Evolutionary conservation across 1,140 invertebrate species (phyloP), one percentile per base, ranked within the genome.

Genomic region (Zaprionus taronus): DNA sequence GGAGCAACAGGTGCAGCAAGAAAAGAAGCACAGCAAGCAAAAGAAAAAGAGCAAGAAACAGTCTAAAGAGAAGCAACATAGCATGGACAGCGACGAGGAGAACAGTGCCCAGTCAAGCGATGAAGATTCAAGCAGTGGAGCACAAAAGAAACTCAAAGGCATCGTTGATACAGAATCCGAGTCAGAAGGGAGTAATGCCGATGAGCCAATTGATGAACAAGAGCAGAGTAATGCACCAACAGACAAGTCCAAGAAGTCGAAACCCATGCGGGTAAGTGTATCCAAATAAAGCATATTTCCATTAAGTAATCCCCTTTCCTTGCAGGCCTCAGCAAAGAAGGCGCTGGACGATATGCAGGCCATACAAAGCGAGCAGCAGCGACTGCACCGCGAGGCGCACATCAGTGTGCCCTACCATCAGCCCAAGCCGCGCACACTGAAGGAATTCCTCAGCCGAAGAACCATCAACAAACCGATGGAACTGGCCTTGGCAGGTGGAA

Each of bases 381-480:
- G 96, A 44, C 93, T 96, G 80, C 79, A 95, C 3, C 93, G 96
- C 57, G 95, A 97, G 92, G 94, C 94, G 2, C 83, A 93, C 64
- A 92, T 97, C 4, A 92, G 62, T 61, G 91, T 97, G 17, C 96
- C 96, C 0, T 97, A 97, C 92, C 96, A 97, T 86, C 94, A 94
- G 80, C 96, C 96, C 4, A 96, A 95, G 81, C 94, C 95, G 53
- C 93, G 95, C 47, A 95, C 94, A 1, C 87, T 97, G 5, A 93
- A 95, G 68, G 96, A 96, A 84, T 97, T 97, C 93, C 92, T 97
- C 0, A 93, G 61, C 20, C 77, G 92, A 0, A 77, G 83, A 5
- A 93, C 86, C 11, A 91, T 93, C n/a, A 83, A 89, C 5, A 76
- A 80, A 34, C 92, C 92, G 1, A 22, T 79, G 36, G 82, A 56